A percentile compares a stretch with the other conserved stretches of the same genome.
Conservation (phyloP, 2,888 invertebrate genomes). For the Hyppa rectilinea region DNA sequence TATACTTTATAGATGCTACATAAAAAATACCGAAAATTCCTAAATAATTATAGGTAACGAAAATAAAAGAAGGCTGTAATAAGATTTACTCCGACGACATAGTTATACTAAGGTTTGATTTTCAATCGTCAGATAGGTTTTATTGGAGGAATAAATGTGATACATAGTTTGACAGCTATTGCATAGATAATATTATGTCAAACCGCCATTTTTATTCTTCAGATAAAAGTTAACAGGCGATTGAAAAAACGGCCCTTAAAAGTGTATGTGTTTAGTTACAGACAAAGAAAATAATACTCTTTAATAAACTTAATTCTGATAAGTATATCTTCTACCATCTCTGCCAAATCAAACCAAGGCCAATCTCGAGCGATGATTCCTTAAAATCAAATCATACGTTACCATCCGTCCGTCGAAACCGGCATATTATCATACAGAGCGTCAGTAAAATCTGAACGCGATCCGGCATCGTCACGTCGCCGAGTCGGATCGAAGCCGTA, state of each 20-base stretch:
- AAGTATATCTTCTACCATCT: not conserved
- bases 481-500: conserved; percentile 75
- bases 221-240: no score
- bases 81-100: not conserved
- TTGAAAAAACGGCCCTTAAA: no score
- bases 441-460: conserved; percentile 80
- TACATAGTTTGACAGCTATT: no score
- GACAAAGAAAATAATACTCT: not conserved
- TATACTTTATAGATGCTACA: not conserved
- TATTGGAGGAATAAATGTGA: no score
- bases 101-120: not conserved
- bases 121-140: no score
- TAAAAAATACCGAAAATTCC: not conserved
- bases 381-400: conserved; percentile 69
- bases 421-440: conserved; percentile 82
- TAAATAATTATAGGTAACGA: not conserved
- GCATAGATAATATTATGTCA: no score
- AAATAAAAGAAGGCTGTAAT: not conserved
- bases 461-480: conserved; percentile 79
- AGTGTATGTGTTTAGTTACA: not conserved
- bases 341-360: not conserved
- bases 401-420: conserved; percentile 56
- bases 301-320: not conserved
- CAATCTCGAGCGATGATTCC: conserved; percentile 46
- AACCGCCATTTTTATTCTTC: no score